These are phyloP conservation scores for Catagonus wagneri DNA, from an alignment of 2,113 vertebrate genomes.

Conservation along the genomic window DNA sequence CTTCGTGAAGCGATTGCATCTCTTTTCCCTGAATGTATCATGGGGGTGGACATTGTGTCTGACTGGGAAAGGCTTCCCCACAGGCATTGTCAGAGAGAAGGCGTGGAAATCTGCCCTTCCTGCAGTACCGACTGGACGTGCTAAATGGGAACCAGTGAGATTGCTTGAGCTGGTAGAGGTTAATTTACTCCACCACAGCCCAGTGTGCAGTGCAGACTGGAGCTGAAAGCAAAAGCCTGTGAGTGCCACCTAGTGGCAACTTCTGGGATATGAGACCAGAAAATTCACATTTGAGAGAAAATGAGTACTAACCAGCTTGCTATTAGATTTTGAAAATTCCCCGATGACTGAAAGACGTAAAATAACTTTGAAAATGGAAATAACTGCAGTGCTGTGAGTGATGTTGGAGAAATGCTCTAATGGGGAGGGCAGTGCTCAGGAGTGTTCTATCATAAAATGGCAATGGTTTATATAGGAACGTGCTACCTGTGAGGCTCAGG, in stretches of 20 bases:
- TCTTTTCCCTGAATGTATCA: not conserved
- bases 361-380: constrained; percentile 5
- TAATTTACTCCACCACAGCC: not conserved
- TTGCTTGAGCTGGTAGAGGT: not conserved
- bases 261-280: not conserved
- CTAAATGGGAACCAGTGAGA: not conserved
- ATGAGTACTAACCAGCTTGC: not conserved
- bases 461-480: not conserved
- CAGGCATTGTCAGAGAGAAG: not conserved
- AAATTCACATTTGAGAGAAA: not conserved
- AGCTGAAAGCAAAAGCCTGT: not conserved
- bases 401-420: not conserved
- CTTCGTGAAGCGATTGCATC: not conserved
- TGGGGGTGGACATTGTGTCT: not conserved
- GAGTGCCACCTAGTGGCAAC: constrained; percentile 39
- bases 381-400: not conserved
- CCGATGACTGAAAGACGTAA: not conserved
- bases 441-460: not conserved
- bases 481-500: no score
- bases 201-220: accelerated
- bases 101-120: not conserved
- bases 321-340: not conserved
- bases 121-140: not conserved
- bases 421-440: not conserved
- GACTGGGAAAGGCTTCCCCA: not conserved